A percentile compares a stretch with the other conserved stretches of the same genome.
These are phyloP conservation scores for Tribolium castaneum DNA, from an alignment of 1,140 invertebrate genomes.

Conservation along the genomic window DNA sequence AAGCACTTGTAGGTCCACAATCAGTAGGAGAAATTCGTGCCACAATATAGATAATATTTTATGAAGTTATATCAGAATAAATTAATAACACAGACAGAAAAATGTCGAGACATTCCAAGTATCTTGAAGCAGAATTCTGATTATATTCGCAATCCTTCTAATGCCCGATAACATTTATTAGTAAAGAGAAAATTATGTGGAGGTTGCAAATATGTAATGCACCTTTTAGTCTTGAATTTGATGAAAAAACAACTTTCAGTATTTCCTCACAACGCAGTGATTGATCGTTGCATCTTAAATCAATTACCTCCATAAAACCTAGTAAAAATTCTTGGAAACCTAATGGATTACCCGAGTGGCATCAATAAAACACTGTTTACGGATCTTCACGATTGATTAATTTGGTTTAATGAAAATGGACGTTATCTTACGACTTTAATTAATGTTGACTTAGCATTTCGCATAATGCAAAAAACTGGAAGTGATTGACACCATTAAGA, in stretches of 20 bases:
- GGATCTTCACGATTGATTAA: neutral
- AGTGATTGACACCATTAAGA: conserved; percentile 30
- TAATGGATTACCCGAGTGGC: neutral
- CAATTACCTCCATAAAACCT: too few species aligned
- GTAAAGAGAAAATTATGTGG: neutral
- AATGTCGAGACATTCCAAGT: neutral
- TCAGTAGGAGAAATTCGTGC: neutral
- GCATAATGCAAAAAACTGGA: conserved; percentile 9
- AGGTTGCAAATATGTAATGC: neutral
- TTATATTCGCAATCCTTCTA: neutral
- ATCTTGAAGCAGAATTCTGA: neutral
- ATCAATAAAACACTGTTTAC: neutral
- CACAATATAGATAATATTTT: neutral
- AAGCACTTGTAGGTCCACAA: neutral
- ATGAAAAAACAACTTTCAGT: neutral
- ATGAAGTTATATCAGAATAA: neutral
- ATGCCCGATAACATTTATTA: neutral
- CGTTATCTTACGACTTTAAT: conserved; percentile 20
- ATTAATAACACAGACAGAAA: neutral
- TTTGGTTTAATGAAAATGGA: neutral
- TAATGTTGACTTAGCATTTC: conserved; percentile 24
- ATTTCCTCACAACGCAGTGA: neutral
- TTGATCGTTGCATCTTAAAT: too few species aligned
- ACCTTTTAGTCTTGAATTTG: too few species aligned
- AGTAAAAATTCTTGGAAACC: neutral